Conservation (phyloP, 2,113 vertebrate species). For the Abramis brama region DNA sequence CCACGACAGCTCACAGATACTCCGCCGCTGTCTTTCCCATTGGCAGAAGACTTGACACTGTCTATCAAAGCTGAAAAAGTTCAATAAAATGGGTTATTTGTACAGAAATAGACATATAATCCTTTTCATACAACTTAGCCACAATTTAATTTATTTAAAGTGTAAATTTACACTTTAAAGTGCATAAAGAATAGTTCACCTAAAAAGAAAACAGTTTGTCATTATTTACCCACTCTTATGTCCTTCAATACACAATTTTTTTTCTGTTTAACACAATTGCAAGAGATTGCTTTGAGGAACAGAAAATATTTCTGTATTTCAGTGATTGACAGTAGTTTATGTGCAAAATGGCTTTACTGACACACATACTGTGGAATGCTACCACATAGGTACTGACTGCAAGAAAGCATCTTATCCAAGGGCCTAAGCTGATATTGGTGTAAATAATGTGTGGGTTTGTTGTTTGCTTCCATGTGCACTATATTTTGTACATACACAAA, state of each 20-base stretch:
- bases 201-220: neutral
- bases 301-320: neutral
- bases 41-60: neutral
- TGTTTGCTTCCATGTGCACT: conserved; percentile 21
- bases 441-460: conserved; percentile 38
- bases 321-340: neutral
- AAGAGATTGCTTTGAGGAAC: neutral
- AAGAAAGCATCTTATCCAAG: neutral
- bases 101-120: neutral
- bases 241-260: neutral
- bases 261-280: neutral
- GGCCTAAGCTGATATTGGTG: neutral
- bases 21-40: neutral
- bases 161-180: too few relatives aligned
- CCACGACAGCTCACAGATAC: conserved; percentile 51
- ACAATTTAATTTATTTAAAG: neutral
- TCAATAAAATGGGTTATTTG: neutral
- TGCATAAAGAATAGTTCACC: neutral
- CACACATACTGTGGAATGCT: neutral
- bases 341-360: neutral
- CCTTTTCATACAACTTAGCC: neutral
- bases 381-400: neutral
- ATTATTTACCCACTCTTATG: neutral
- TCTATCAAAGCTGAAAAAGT: neutral
- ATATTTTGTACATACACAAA: neutral